Evolutionary conservation across 1,140 invertebrate genomes (phyloP).

Genomic region (Pantala flavescens): DNA sequence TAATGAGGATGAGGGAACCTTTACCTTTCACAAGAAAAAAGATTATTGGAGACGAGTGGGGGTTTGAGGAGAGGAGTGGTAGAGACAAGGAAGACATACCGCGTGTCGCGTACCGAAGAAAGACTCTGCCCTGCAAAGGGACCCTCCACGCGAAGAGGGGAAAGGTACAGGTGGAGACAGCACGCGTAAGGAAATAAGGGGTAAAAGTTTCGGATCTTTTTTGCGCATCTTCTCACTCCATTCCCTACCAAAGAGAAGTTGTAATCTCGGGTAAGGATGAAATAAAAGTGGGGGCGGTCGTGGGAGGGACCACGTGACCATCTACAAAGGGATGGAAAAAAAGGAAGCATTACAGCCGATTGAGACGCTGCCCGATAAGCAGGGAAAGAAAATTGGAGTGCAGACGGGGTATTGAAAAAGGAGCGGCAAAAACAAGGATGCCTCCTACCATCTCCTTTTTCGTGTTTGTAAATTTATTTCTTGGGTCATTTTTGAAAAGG

Average conservation of each 20-base stretch:
- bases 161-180: too few species aligned
- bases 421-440: too few species aligned
- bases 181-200: neutral
- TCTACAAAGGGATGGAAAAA: neutral
- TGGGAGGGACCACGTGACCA: neutral
- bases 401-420: neutral
- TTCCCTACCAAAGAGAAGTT: neutral
- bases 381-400: neutral
- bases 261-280: neutral
- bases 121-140: neutral
- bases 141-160: neutral
- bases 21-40: neutral
- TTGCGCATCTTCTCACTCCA: neutral
- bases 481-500: slow-evolving; percentile 2
- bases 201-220: neutral
- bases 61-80: neutral
- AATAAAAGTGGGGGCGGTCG: neutral
- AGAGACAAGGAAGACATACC: neutral
- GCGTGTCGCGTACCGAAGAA: neutral
- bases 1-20: neutral
- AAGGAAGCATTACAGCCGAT: neutral
- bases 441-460: neutral
- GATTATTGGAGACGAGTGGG: neutral
- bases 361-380: neutral
- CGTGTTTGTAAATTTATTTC: neutral